A percentile compares a stretch with the other conserved stretches of the same genome.
Conservation (phyloP, 2,888 invertebrate genomes). For the Ochlodes sylvanus region DNA sequence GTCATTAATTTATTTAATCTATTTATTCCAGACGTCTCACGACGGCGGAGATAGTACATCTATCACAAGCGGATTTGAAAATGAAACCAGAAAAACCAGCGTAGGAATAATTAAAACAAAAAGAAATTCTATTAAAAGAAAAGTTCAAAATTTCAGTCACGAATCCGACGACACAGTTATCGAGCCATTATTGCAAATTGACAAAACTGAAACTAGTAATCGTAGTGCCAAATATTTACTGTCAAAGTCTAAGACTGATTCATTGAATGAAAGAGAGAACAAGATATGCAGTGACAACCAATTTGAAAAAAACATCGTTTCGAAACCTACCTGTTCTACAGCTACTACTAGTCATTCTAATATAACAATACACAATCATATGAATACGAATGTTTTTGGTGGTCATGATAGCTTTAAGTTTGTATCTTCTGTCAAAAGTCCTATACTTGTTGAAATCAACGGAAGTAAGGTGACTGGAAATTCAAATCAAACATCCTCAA, state of each 20-base stretch:
- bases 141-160: conserved; percentile 66
- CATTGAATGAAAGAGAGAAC: conserved; percentile 52
- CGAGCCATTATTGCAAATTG: conserved; percentile 74
- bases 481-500: conserved; percentile 65
- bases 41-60: conserved; percentile 73
- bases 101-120: conserved; percentile 77
- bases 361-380: conserved; percentile 58
- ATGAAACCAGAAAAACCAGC: conserved; percentile 70
- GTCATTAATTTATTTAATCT: conserved; percentile 5
- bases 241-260: conserved; percentile 73
- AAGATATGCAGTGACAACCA: conserved; percentile 54
- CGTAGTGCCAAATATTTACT: conserved; percentile 74
- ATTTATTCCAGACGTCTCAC: conserved; percentile 69
- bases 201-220: conserved; percentile 59
- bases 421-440: conserved; percentile 55
- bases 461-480: conserved; percentile 55
- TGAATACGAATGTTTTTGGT: conserved; percentile 68
- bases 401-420: conserved; percentile 51
- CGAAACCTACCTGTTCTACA: conserved; percentile 12
- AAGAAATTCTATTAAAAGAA: conserved; percentile 72
- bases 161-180: conserved; percentile 75
- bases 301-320: conserved; percentile 2
- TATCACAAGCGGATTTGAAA: conserved; percentile 74
- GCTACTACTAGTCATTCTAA: conserved; percentile 6
- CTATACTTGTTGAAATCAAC: conserved; percentile 70